Conservation (phyloP, 2,797 vertebrate genomes). For the Sebastes wilsoni region DNA sequence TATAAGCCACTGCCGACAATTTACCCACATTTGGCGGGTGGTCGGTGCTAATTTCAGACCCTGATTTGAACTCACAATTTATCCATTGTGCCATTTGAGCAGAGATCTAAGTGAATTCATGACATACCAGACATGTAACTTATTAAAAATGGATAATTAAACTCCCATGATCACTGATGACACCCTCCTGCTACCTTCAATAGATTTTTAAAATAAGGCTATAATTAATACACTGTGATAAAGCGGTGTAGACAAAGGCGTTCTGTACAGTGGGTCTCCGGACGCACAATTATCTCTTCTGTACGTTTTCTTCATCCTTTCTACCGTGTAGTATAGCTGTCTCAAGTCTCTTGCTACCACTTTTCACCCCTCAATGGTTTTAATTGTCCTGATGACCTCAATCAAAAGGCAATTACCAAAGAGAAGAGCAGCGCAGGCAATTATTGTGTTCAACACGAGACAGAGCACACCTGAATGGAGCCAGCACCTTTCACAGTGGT, state of each 20-base stretch:
- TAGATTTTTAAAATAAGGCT: slow-evolving; percentile 5
- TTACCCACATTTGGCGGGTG: no score
- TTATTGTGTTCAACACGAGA: slow-evolving; percentile 89
- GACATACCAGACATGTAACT: background rate
- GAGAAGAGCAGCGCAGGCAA: slow-evolving; percentile 85
- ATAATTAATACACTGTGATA: slow-evolving; percentile 47
- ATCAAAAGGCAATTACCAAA: slow-evolving; percentile 97
- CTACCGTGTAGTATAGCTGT: slow-evolving; percentile 67
- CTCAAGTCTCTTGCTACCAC: slow-evolving; percentile 71
- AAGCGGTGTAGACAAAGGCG: slow-evolving; percentile 35
- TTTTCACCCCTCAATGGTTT: slow-evolving; percentile 85
- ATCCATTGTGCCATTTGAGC: background rate
- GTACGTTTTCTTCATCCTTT: slow-evolving; percentile 67
- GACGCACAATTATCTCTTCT: slow-evolving; percentile 51
- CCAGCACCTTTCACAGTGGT: slow-evolving; percentile 81
- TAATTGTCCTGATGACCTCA: slow-evolving; percentile 98
- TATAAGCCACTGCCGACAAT: no score
- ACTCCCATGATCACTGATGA: background rate
- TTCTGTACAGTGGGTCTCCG: slow-evolving; percentile 37
- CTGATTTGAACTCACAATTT: background rate
- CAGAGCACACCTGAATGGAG: slow-evolving; percentile 89
- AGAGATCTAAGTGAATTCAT: slow-evolving; percentile 2
- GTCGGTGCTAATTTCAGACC: background rate
- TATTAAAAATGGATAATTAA: background rate
- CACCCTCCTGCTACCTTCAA: background rate